phyloP scores from a whole-genome alignment of 2,797 vertebrate species.

The Sciurus carolinensis region DNA sequence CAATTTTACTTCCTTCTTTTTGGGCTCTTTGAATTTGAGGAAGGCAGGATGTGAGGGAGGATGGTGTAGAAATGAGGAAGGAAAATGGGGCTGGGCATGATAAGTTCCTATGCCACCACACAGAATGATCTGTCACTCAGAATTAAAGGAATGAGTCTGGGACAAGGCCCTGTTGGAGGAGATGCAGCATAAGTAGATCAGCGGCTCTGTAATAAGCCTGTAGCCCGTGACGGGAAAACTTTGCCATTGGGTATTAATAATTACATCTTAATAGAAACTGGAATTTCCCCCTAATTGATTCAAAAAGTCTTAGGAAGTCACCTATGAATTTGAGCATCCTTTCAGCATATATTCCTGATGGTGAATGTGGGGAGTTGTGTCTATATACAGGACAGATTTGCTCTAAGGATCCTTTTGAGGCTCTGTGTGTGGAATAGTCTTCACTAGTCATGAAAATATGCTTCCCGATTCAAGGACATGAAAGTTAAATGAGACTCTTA shows the following conservation, averaged over 20 bases:
- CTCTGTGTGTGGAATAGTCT: background rate
- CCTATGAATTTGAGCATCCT: background rate
- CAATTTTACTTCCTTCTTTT: background rate
- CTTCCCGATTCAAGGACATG: background rate
- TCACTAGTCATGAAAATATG: background rate
- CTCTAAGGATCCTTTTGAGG: background rate
- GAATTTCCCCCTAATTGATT: background rate
- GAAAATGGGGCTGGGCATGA: accelerated
- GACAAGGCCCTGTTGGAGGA: accelerated
- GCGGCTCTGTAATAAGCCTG: background rate
- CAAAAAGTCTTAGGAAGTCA: background rate
- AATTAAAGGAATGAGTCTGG: background rate
- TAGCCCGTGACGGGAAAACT: background rate
- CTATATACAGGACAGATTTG: background rate
- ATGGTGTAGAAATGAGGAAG: background rate
- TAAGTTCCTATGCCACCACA: accelerated
- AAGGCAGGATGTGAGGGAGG: background rate
- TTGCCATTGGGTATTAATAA: background rate
- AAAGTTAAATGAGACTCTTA: background rate
- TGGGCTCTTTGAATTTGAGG: background rate
- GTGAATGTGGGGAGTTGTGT: background rate
- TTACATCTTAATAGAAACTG: background rate
- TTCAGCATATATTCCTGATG: background rate
- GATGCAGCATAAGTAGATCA: too few relatives aligned
- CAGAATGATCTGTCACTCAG: background rate